Evolutionary conservation across 2,797 vertebrate species (phyloP).

Genomic region (Molossus molossus): DNA sequence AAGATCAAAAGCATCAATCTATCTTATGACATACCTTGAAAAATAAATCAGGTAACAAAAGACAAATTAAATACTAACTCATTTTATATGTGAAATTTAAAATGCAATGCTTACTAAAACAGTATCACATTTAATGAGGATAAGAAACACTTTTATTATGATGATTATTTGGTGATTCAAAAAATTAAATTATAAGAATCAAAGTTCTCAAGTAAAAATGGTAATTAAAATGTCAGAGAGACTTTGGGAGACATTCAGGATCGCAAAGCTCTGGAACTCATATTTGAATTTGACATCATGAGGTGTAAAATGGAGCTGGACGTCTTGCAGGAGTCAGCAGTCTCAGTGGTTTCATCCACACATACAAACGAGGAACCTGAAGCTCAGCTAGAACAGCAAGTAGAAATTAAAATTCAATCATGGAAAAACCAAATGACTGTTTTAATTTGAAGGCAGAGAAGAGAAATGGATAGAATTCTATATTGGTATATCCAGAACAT

Average conservation of each 20-base stretch:
- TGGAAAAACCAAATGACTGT: slow-evolving; percentile 64
- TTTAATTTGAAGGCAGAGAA: slow-evolving; percentile 65
- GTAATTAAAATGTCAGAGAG: slow-evolving; percentile 45
- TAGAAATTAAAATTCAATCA: slow-evolving; percentile 66
- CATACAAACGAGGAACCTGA: too few relatives aligned
- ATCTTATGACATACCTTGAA: slow-evolving; percentile 20
- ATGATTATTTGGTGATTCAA: slow-evolving; percentile 2
- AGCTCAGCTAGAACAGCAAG: slow-evolving; percentile 1
- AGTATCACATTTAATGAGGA: background rate
- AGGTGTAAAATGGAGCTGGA: too few relatives aligned
- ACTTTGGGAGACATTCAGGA: too few relatives aligned
- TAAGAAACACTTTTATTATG: background rate
- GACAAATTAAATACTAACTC: slow-evolving; percentile 22
- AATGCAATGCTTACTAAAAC: background rate
- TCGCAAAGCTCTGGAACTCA: too few relatives aligned
- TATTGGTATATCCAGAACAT: slow-evolving; percentile 65
- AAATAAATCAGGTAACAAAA: slow-evolving; percentile 57
- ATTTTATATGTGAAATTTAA: slow-evolving; percentile 30
- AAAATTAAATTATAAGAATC: slow-evolving; percentile 6
- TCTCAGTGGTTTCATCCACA: too few relatives aligned
- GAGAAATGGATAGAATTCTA: slow-evolving; percentile 61
- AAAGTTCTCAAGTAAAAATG: slow-evolving; percentile 35
- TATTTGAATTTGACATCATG: too few relatives aligned
- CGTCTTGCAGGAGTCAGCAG: too few relatives aligned
- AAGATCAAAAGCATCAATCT: slow-evolving; percentile 57